Percentiles rank a stretch among this genome's conserved stretches.
Evolutionary conservation across 2,888 invertebrate species (phyloP).

Genomic region (Sicus ferrugineus): DNA sequence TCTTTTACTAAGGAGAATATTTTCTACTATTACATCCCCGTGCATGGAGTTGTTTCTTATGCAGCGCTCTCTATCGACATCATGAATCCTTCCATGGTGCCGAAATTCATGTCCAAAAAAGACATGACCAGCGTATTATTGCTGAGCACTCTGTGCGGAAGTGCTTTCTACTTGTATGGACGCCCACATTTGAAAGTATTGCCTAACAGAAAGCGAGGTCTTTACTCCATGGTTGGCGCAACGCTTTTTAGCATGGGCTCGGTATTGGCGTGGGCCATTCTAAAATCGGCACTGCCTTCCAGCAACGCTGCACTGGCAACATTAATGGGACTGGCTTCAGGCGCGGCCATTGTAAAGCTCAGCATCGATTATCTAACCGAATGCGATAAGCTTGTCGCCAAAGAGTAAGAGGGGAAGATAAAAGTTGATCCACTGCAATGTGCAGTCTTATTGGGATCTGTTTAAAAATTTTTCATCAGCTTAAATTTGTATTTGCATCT

Average conservation of each 20-base stretch:
- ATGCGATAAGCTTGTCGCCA: conserved; percentile 54
- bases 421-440: too few relatives aligned
- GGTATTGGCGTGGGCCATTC: conserved; percentile 86
- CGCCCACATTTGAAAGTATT: conserved; percentile 79
- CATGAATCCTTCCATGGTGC: conserved; percentile 81
- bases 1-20: conserved; percentile 77
- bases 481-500: background rate
- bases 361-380: conserved; percentile 61
- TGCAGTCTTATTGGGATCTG: too few relatives aligned
- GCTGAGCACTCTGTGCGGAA: conserved; percentile 81
- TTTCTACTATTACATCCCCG: conserved; percentile 77
- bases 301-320: conserved; percentile 57
- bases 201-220: conserved; percentile 69
- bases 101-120: conserved; percentile 69
- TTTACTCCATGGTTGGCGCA: conserved; percentile 76
- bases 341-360: conserved; percentile 59
- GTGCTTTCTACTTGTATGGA: conserved; percentile 83
- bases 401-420: conserved; percentile 41
- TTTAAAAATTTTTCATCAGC: too few relatives aligned
- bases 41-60: conserved; percentile 78
- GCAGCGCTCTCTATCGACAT: conserved; percentile 82
- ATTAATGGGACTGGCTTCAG: conserved; percentile 57
- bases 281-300: conserved; percentile 74
- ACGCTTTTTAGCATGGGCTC: conserved; percentile 89
- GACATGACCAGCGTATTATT: conserved; percentile 85